Conservation (phyloP, 2,113 vertebrate species). For the Neogobius melanostomus region DNA sequence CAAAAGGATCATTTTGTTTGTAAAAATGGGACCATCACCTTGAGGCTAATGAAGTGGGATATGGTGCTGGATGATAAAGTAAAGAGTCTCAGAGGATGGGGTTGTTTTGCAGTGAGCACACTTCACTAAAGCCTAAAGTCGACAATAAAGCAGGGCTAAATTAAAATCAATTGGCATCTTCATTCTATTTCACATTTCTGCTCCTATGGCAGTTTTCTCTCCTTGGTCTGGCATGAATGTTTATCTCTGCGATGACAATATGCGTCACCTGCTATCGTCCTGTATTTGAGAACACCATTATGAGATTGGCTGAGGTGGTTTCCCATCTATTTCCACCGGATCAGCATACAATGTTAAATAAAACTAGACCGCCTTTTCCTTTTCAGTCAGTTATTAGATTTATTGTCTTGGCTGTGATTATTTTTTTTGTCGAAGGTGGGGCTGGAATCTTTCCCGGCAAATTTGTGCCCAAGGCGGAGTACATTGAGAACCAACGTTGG, state of each 20-base stretch:
- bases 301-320: too few species aligned
- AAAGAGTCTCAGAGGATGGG: conserved; percentile 17
- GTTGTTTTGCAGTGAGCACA: conserved; percentile 6
- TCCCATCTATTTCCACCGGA: neutral
- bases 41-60: conserved; percentile 40
- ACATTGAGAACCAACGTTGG: neutral
- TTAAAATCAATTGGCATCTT: conserved; percentile 41
- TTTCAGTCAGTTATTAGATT: neutral
- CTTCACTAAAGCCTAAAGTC: conserved; percentile 21
- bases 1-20: conserved; percentile 46
- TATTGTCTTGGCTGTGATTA: neutral
- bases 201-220: conserved; percentile 9
- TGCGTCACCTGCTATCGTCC: too few species aligned
- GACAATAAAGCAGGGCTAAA: conserved; percentile 32
- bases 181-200: conserved; percentile 16
- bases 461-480: neutral
- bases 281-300: too few species aligned
- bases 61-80: conserved; percentile 24
- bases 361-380: neutral
- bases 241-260: neutral
- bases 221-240: conserved; percentile 26
- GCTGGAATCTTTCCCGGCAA: neutral
- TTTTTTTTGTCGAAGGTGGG: neutral
- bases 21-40: conserved; percentile 27
- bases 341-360: neutral